These are phyloP conservation scores for Exocentrus adspersus DNA, from an alignment of 2,888 invertebrate genomes.

Conservation along the genomic window DNA sequence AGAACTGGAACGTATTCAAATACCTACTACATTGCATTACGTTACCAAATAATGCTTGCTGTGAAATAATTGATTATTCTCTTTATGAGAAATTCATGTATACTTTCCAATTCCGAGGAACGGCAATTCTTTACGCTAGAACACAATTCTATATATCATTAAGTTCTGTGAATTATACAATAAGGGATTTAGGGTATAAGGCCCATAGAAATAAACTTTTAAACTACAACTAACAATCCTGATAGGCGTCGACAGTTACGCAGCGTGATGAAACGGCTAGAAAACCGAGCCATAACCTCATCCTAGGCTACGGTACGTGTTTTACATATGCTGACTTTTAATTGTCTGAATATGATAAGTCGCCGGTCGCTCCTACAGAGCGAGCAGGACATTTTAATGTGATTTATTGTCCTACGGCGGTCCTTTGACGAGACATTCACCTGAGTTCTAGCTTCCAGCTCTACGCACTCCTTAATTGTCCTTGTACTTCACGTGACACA, in stretches of 20 bases:
- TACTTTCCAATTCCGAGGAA: constrained; percentile 3
- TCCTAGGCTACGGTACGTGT: constrained; percentile 31
- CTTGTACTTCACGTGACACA: constrained; percentile 23
- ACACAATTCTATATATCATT: constrained; percentile 10
- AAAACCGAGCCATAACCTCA: constrained; percentile 12
- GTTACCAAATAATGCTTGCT: too few species aligned
- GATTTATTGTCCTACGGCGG: constrained; percentile 47
- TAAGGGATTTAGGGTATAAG: background rate
- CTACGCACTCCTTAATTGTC: constrained; percentile 27
- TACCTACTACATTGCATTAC: too few species aligned
- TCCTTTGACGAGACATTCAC: constrained; percentile 49
- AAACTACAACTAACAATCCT: background rate
- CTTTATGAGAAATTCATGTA: constrained; percentile 1
- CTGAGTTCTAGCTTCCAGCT: constrained; percentile 35
- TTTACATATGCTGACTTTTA: constrained; percentile 53
- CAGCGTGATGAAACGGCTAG: constrained; percentile 7
- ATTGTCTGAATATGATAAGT: constrained; percentile 53
- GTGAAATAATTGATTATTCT: constrained; percentile 1
- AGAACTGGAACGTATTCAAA: background rate
- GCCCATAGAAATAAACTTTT: background rate
- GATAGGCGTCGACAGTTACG: constrained; percentile 1
- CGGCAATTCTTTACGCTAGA: background rate
- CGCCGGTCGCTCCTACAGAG: constrained; percentile 36
- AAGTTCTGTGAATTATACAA: constrained; percentile 7
- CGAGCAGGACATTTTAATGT: constrained; percentile 47